Percentiles rank a stretch among this genome's conserved stretches.
These are phyloP conservation scores for Coregonus ussuriensis DNA, from an alignment of 2,797 vertebrate genomes.

Conservation along the genomic window DNA sequence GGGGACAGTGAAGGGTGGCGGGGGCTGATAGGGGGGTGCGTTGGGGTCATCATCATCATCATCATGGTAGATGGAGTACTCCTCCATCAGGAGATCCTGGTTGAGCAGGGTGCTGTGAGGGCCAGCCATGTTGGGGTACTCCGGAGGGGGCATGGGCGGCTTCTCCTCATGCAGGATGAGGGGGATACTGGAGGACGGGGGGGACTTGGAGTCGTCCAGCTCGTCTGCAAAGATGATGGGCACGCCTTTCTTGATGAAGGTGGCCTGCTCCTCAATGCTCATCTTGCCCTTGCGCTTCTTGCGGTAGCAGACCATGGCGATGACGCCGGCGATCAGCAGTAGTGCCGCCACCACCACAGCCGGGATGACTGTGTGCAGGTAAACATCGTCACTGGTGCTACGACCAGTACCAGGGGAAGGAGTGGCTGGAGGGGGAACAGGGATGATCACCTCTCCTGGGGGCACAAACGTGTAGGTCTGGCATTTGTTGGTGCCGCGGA, in stretches of 20 bases:
- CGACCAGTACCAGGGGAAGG: constrained; percentile 82
- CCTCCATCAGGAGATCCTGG: constrained; percentile 89
- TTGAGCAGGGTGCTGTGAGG: constrained; percentile 93
- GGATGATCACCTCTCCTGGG: constrained; percentile 68
- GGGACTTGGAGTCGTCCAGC: constrained; percentile 96
- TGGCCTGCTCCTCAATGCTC: constrained; percentile 97
- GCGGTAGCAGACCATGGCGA: constrained; percentile 98
- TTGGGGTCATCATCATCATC: constrained; percentile 83
- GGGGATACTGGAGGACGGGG: constrained; percentile 96
- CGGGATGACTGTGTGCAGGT: constrained; percentile 95
- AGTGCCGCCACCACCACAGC: constrained; percentile 96
- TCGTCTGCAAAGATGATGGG: constrained; percentile 98
- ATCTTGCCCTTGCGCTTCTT: constrained; percentile 98
- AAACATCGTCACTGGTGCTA: constrained; percentile 92
- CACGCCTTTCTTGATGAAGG: constrained; percentile 99
- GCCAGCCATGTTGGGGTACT: constrained; percentile 94
- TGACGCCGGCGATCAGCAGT: constrained; percentile 92
- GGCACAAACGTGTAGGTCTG: constrained; percentile 87
- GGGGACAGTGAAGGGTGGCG: constrained; percentile 93
- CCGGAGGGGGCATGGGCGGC: constrained; percentile 93
- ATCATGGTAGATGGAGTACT: constrained; percentile 92
- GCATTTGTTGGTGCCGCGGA: constrained; percentile 88
- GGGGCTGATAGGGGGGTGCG: constrained; percentile 96
- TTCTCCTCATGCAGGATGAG: constrained; percentile 99
- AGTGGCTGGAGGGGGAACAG: constrained; percentile 70